A percentile compares a stretch with the other conserved stretches of the same genome.
These are phyloP conservation scores for Dynastes maya DNA, from an alignment of 2,888 invertebrate genomes.

Conservation along the genomic window DNA sequence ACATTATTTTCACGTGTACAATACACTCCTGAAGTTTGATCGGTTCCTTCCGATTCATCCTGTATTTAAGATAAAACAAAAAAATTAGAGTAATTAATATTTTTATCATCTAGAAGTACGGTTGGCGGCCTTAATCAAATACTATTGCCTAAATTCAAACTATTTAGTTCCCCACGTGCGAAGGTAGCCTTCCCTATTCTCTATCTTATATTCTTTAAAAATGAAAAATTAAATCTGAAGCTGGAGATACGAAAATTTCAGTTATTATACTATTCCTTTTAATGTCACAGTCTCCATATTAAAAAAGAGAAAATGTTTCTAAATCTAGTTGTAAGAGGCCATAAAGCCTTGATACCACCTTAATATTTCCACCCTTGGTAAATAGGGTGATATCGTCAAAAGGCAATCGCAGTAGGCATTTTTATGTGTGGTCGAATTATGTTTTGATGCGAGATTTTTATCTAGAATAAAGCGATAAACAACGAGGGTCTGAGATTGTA, in stretches of 20 bases:
- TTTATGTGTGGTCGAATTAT: conserved; percentile 58
- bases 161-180: too few species aligned
- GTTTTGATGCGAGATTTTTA: conserved; percentile 59
- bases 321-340: not conserved
- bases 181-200: too few species aligned
- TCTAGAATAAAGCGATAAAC: conserved; percentile 57
- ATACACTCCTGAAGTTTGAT: too few species aligned
- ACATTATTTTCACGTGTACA: too few species aligned
- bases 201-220: too few species aligned
- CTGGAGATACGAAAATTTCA: not conserved
- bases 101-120: too few species aligned
- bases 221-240: too few species aligned
- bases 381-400: conserved; percentile 51
- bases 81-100: too few species aligned
- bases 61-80: too few species aligned
- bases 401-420: conserved; percentile 54
- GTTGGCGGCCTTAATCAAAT: too few species aligned
- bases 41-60: too few species aligned
- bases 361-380: conserved; percentile 13
- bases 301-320: not conserved
- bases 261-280: not conserved
- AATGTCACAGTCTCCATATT: not conserved
- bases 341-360: not conserved
- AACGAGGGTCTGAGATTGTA: conserved; percentile 48
- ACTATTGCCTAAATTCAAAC: too few species aligned